phyloP scores from a whole-genome alignment of 2,888 invertebrate genomes.

The Idaea dimidiata region DNA sequence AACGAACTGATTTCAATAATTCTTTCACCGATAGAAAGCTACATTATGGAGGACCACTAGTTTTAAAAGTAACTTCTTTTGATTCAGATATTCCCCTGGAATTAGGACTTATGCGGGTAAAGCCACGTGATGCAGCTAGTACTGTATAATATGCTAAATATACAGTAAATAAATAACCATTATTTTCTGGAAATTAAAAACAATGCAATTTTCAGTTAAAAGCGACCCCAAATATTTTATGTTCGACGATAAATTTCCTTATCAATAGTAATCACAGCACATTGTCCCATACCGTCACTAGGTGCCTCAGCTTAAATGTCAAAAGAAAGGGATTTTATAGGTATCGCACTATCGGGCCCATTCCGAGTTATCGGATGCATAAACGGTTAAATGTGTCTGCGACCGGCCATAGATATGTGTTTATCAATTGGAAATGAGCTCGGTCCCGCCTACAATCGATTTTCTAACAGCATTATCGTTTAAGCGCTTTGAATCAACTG shows the following conservation, averaged over 20 bases:
- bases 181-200: neutral
- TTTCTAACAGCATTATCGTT: constrained; percentile 12
- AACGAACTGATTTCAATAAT: too few species aligned
- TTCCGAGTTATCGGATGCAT: constrained; percentile 22
- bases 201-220: neutral
- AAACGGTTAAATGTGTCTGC: constrained; percentile 17
- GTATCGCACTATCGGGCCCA: neutral
- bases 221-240: neutral
- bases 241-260: neutral
- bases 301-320: neutral
- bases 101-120: too few species aligned
- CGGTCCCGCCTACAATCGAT: constrained; percentile 34
- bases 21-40: too few species aligned
- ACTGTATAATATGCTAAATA: too few species aligned
- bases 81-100: too few species aligned
- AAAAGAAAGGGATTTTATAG: neutral
- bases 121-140: too few species aligned
- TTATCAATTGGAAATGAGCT: constrained; percentile 42
- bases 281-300: neutral
- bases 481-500: neutral
- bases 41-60: too few species aligned
- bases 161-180: too few species aligned
- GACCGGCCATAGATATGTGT: constrained; percentile 17
- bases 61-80: too few species aligned
- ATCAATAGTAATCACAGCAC: neutral